These are phyloP conservation scores for Crypturellus tataupa DNA, from an alignment of 2,797 vertebrate genomes.

Conservation along the genomic window DNA sequence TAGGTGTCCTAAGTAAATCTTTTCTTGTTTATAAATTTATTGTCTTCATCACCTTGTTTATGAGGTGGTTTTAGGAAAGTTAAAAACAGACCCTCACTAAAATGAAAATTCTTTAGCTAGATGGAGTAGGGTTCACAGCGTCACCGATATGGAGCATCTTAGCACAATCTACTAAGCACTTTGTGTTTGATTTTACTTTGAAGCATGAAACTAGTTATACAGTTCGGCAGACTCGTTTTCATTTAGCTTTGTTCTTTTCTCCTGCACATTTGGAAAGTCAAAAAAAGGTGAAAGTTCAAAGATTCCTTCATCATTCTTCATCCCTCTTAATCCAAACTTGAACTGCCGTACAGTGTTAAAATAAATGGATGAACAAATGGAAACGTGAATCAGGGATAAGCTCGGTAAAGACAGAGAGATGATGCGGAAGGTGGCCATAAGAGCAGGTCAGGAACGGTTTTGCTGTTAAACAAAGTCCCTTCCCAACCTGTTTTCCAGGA, in stretches of 20 bases:
- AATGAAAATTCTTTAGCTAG: constrained; percentile 5
- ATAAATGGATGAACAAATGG: not conserved
- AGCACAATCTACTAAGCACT: not conserved
- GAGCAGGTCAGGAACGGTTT: not conserved
- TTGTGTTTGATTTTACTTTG: not conserved
- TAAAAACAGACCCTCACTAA: constrained; percentile 39
- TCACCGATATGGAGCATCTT: not conserved
- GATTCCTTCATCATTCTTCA: not conserved
- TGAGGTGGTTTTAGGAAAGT: constrained; percentile 42
- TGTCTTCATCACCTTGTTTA: constrained; percentile 65
- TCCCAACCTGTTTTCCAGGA: not conserved
- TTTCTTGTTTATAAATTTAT: constrained; percentile 71
- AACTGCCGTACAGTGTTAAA: not conserved
- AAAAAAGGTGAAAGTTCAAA: not conserved
- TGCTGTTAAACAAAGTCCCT: not conserved
- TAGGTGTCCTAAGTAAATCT: constrained; percentile 78
- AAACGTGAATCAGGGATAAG: not conserved
- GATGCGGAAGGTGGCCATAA: not conserved
- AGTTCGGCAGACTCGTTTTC: not conserved
- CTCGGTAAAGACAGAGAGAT: not conserved
- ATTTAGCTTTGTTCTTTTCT: not conserved
- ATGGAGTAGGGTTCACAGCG: not conserved
- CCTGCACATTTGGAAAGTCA: not conserved
- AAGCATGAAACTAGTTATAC: not conserved
- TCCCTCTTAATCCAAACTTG: not conserved